Conservation (phyloP, 1,140 invertebrate genomes). For the Platorchestia sp. region DNA sequence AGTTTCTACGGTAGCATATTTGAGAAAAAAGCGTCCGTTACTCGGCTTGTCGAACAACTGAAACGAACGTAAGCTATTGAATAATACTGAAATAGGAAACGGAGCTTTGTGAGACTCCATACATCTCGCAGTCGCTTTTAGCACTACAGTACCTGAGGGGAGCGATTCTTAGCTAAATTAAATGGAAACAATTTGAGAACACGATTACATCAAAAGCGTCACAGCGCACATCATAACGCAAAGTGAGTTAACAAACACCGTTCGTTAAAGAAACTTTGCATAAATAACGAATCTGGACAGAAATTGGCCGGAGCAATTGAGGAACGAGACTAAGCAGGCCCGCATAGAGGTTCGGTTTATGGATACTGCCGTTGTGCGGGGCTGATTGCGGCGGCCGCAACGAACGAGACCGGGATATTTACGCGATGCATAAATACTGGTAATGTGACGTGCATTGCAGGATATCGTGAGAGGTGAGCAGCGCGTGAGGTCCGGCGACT, state of each 20-base stretch:
- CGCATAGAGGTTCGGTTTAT: not conserved
- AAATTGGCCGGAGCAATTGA: not conserved
- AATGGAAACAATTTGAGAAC: not conserved
- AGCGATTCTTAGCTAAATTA: not conserved
- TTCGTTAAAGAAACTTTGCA: not conserved
- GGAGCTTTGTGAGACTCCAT: not conserved
- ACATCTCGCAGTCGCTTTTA: not conserved
- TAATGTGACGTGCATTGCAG: conserved; percentile 20
- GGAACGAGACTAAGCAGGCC: not conserved
- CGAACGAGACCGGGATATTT: not conserved
- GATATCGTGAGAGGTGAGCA: conserved; percentile 22
- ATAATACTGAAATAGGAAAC: not conserved
- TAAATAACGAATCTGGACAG: not conserved
- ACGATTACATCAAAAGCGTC: not conserved
- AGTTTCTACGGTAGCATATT: not conserved
- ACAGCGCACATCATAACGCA: not conserved
- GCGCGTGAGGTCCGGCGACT: not conserved
- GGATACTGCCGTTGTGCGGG: not conserved
- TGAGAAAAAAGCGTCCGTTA: not conserved
- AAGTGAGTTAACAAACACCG: not conserved
- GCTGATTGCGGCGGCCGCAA: not conserved
- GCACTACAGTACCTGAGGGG: not conserved
- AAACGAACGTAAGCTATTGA: not conserved
- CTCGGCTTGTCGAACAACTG: not conserved
- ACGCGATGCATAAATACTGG: not conserved